Conservation (phyloP, 64 coral and sea anemone species). For the Pachyseris speciosa region DNA sequence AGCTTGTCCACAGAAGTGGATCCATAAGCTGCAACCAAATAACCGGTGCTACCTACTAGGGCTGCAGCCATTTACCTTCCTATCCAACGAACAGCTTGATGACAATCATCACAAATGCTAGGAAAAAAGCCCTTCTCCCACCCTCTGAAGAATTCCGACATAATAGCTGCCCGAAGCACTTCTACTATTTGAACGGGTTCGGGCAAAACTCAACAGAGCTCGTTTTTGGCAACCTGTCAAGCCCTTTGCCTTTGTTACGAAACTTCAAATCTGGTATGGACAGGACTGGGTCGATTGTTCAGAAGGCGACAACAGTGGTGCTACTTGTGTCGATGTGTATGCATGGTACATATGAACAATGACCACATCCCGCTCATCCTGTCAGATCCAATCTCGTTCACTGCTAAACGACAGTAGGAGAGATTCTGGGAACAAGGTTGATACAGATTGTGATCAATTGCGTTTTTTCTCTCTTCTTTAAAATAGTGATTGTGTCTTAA, state of each 20-base stretch:
- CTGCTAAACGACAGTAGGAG: too few relatives aligned
- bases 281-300: slow-evolving; percentile 19
- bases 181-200: not conserved
- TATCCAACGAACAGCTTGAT: not conserved
- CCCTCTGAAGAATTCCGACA: not conserved
- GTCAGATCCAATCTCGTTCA: too few relatives aligned
- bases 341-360: slow-evolving; percentile 12
- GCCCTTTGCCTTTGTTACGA: not conserved
- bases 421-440: too few relatives aligned
- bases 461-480: too few relatives aligned
- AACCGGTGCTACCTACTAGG: not conserved
- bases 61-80: not conserved
- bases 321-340: slow-evolving; percentile 3
- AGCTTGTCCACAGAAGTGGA: slow-evolving; percentile 8
- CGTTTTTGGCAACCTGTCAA: not conserved
- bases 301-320: slow-evolving; percentile 1
- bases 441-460: too few relatives aligned
- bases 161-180: not conserved
- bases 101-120: not conserved
- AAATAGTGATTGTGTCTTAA: too few relatives aligned
- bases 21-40: not conserved
- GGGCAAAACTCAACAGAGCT: slow-evolving; percentile 1
- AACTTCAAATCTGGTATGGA: slow-evolving; percentile 2
- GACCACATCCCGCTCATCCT: too few relatives aligned
- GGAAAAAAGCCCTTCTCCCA: not conserved